Evolutionary conservation across 1,140 invertebrate species (phyloP), one percentile per base, ranked within the genome.

Genomic region (Ceratina calcarata): DNA sequence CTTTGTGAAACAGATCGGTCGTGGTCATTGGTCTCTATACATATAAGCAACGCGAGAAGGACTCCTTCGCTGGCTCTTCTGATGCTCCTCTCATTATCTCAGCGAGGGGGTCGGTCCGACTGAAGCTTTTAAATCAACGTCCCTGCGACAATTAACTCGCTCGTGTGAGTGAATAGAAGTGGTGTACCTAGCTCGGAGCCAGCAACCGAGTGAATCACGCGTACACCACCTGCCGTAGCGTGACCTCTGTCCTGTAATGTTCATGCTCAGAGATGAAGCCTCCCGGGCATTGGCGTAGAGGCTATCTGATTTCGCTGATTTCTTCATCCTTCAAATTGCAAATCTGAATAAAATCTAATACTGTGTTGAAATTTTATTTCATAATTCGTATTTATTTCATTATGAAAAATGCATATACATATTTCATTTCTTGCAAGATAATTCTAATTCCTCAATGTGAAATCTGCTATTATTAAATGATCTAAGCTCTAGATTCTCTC

Each of bases 211-310:
- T 89, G 88, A 90, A 89, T 90, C 89, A 89, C 88, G 87, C 84
- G 87, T 83, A 80, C 85, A 72, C 88, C 89, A 90, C 89, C 89
- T 90, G 89, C 89, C 89, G 87, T 88, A 89, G 88, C 89, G 89
- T 89, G 89, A 90, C 88, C 89, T 87, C 88, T 90, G n/a, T n/a
- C n/a, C n/a, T n/a, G n/a, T 89, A 89, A 89, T 90, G 88, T 70
- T 80, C 83, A 82, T 82, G 75, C 81, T 81, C 78, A 69, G 81
- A 83, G 86, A 85, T 51, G 85, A 69, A 70, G 37, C 60, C 32
- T 61, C 72, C 20, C 61, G 22, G 20, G 51, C 84, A 75, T 55
- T 79, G 71, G 73, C 84, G 82, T 73, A 71, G 68, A 62, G 37
- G 4, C 37, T 2, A 3, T 2, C n/a, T 69, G 2, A 24, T 37